Conservation (phyloP, 2,888 invertebrate species). For the Ametastegia equiseti region DNA sequence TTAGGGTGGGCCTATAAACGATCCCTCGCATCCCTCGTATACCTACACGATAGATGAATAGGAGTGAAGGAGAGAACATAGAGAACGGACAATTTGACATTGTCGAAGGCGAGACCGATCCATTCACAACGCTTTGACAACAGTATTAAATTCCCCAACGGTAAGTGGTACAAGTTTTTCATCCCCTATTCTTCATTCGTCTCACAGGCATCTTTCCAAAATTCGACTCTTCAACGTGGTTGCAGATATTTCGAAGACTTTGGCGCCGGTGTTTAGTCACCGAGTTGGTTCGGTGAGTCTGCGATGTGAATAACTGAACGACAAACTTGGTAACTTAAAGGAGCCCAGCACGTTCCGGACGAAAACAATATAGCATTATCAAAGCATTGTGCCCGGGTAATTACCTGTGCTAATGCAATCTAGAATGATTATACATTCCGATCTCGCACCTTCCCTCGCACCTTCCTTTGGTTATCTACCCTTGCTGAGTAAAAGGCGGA, state of each 20-base stretch:
- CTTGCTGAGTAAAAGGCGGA: background rate
- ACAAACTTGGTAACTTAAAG: background rate
- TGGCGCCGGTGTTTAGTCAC: conserved; percentile 33
- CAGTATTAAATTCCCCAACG: conserved; percentile 29
- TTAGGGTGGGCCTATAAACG: background rate
- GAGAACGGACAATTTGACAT: conserved; percentile 32
- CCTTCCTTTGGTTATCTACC: background rate
- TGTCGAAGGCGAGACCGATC: conserved; percentile 40
- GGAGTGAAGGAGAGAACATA: background rate
- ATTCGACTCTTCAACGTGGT: no score
- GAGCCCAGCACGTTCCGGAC: conserved; percentile 52
- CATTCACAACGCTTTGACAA: conserved; percentile 32
- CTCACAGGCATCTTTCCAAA: no score
- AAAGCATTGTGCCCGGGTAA: conserved; percentile 74
- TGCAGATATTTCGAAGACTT: no score
- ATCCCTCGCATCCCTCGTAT: background rate
- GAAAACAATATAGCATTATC: conserved; percentile 73
- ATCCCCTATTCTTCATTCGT: background rate
- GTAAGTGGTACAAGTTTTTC: background rate
- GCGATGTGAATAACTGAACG: conserved; percentile 24
- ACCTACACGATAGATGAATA: background rate
- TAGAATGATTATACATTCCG: conserved; percentile 73
- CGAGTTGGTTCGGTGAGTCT: background rate
- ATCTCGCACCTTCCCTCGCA: conserved; percentile 58
- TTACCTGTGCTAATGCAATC: conserved; percentile 74